Base-by-base conservation (phyloP, 2,113 vertebrate genomes). In the Eclectus roratus region DNA sequence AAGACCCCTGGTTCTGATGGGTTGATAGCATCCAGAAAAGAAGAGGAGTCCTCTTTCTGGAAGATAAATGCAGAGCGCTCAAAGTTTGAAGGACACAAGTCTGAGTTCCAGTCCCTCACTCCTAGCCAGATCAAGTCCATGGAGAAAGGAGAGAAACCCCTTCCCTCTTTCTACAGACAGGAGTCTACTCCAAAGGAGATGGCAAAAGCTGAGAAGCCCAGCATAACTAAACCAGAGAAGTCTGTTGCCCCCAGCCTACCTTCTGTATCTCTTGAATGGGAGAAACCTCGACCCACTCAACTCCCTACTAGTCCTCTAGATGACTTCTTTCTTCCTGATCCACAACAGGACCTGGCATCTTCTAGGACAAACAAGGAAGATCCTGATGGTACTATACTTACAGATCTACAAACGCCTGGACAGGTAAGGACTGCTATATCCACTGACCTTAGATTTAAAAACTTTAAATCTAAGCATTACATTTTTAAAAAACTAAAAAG, bases 111-210 rank as follows among this genome's bases (percentile, higher is more conserved):
- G 92, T 99, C 99, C 1, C 96, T 99, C 73, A 99, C 99, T 4
- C 99, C 99, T 25, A 99, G 99, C 94, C 99, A 99, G 97, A 99
- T 99, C 96, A 99, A 99, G 94, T 99, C 99, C 52, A 97, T 99
- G 87, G 99, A 99, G 97, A 99, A 99, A 93, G 99, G 99, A 71
- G 99, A 99, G 96, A 99, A 99, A 94, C 95, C 98, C 21, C 96
- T 99, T 87, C 98, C 99, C 5, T 98, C 98, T 18, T 99, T 99
- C 94, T 98, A 98, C 74, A 97, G 99, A 92, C 99, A 98, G 85
- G 99, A 99, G 31, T 97, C 97, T 3, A 8, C 95, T 95, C 73
- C 80, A 16, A 98, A 97, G 91, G 98, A 98, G 94, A 41, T 95
- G 80, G 35, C 82, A 33, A 97, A 97, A 95, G 91, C 93, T 24